phyloP scores from a whole-genome alignment of 2,113 vertebrate species.

The Cephalopterus ornatus region DNA sequence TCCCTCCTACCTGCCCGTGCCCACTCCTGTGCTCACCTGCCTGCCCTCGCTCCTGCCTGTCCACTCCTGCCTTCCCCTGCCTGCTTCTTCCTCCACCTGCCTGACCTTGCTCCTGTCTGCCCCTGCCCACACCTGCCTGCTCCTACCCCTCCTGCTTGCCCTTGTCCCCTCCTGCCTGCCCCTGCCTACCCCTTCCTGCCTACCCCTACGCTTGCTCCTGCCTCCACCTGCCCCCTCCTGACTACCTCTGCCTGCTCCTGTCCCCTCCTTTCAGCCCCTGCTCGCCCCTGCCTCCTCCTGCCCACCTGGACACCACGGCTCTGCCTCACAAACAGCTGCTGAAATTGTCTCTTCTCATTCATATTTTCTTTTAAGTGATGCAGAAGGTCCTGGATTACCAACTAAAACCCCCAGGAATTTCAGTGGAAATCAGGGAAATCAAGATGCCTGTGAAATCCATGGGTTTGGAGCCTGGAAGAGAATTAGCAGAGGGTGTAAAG shows the following conservation, averaged over 20 bases:
- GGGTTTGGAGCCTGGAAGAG: not conserved
- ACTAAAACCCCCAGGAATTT: not conserved
- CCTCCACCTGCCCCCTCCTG: not conserved
- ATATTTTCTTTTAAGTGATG: not conserved
- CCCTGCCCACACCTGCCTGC: not conserved
- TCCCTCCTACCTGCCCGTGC: not conserved
- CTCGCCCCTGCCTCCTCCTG: not conserved
- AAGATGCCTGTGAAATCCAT: not conserved
- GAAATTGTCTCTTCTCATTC: not conserved
- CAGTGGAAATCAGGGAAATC: not conserved
- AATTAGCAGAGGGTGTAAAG: constrained; percentile 44
- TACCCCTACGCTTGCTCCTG: too few species aligned
- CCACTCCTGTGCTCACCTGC: not conserved
- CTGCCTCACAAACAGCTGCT: not conserved
- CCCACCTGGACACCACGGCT: not conserved
- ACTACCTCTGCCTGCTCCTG: not conserved
- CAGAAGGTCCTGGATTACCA: not conserved
- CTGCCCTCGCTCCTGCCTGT: not conserved
- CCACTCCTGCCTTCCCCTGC: not conserved
- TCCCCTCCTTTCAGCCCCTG: not conserved
- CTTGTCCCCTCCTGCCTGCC: too few species aligned
- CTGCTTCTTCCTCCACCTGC: not conserved
- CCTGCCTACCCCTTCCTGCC: not conserved
- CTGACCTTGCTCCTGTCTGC: not conserved
- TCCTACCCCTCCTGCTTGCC: not conserved